phyloP scores from a whole-genome alignment of 2,113 vertebrate genomes.

The Thunnus thynnus region DNA sequence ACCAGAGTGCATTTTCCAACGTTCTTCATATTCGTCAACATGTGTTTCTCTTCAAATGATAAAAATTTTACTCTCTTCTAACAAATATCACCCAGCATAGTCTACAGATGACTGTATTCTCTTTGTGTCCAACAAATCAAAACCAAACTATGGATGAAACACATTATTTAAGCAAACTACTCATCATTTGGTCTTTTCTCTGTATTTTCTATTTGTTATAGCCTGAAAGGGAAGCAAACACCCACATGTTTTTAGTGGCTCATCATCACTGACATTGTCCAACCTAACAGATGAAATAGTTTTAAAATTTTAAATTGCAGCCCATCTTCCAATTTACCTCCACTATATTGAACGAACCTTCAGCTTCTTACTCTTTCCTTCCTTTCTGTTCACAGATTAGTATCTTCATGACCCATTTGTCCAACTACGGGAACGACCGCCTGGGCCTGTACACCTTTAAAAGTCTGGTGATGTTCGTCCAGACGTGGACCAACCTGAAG shows the following conservation, averaged over 20 bases:
- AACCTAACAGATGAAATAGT: too few relatives aligned
- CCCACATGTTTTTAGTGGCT: background rate
- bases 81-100: background rate
- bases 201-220: background rate
- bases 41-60: conserved; percentile 33
- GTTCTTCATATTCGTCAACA: background rate
- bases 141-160: background rate
- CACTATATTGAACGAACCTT: background rate
- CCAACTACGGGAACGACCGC: conserved; percentile 97
- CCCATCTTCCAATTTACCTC: background rate
- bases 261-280: background rate
- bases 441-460: conserved; percentile 97
- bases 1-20: background rate
- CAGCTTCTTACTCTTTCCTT: background rate
- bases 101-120: conserved; percentile 1
- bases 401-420: conserved; percentile 99
- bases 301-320: background rate
- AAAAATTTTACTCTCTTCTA: too few relatives aligned
- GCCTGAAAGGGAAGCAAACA: background rate
- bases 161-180: too few relatives aligned
- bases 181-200: background rate
- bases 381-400: conserved; percentile 88
- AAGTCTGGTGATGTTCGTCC: conserved; percentile 93
- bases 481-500: conserved; percentile 96
- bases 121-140: background rate